Evolutionary conservation across 2,888 invertebrate genomes (phyloP).

Genomic region (Prosopocoilus inquinatus): DNA sequence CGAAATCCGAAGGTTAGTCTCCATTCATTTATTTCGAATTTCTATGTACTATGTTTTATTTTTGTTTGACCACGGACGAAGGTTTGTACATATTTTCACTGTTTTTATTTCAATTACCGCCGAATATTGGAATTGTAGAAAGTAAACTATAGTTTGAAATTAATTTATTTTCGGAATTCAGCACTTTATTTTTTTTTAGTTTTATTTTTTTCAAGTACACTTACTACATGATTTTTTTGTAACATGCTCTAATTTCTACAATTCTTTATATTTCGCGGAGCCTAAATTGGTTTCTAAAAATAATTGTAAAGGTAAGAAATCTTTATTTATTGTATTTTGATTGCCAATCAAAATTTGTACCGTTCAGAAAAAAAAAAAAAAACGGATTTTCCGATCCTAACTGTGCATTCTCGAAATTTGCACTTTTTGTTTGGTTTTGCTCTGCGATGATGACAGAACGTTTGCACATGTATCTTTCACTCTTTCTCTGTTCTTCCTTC

Average conservation of each 20-base stretch:
- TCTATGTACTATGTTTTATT: constrained; percentile 12
- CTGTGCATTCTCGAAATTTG: constrained; percentile 6
- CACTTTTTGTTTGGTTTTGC: constrained; percentile 11
- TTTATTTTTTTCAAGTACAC: no score
- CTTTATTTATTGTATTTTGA: neutral
- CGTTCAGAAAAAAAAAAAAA: neutral
- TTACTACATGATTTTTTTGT: no score
- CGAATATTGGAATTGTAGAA: neutral
- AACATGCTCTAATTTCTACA: neutral
- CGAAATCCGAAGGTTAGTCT: constrained; percentile 34
- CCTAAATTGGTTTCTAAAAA: neutral
- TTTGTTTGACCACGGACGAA: constrained; percentile 22
- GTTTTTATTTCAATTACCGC: constrained; percentile 12
- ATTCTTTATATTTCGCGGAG: neutral
- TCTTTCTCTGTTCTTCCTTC: constrained; percentile 22
- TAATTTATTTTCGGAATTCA: no score
- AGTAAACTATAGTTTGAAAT: no score
- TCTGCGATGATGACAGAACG: constrained; percentile 1
- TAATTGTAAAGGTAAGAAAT: constrained; percentile 1
- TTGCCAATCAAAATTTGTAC: constrained; percentile 1
- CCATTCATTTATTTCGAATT: constrained; percentile 31
- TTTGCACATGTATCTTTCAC: constrained; percentile 18
- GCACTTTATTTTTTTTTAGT: no score
- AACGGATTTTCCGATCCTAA: constrained; percentile 4
- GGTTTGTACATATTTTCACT: constrained; percentile 29